These are phyloP conservation scores for Itoplectis maculator DNA, from an alignment of 2,888 invertebrate species.

Conservation along the genomic window DNA sequence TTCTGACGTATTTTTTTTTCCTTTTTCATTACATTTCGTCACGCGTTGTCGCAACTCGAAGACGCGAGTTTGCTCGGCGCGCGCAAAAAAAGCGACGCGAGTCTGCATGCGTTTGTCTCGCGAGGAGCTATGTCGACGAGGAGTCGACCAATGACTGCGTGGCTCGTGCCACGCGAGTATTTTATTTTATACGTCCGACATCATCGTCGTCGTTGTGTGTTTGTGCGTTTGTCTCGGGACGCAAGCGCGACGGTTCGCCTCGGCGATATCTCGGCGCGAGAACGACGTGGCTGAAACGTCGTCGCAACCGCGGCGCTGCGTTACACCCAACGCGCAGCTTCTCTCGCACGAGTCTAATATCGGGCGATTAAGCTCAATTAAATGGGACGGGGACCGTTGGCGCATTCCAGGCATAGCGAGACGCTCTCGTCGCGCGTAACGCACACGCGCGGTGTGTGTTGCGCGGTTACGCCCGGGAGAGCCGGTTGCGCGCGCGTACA, in stretches of 20 bases:
- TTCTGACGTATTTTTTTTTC: too few species aligned
- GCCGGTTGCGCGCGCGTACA: neutral
- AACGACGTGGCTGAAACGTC: slow-evolving; percentile 43
- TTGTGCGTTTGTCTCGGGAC: neutral
- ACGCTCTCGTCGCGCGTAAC: slow-evolving; percentile 46
- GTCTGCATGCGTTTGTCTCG: slow-evolving; percentile 16
- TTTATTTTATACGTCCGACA: too few species aligned
- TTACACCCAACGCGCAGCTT: slow-evolving; percentile 75
- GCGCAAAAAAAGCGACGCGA: slow-evolving; percentile 32
- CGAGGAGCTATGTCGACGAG: neutral
- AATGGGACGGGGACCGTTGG: slow-evolving; percentile 76
- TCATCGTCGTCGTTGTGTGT: neutral
- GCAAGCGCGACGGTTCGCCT: slow-evolving; percentile 39
- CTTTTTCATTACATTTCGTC: slow-evolving; percentile 9
- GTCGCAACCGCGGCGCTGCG: slow-evolving; percentile 42
- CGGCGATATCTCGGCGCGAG: slow-evolving; percentile 33
- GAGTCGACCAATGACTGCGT: neutral
- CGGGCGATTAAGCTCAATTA: slow-evolving; percentile 83
- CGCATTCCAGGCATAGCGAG: slow-evolving; percentile 80
- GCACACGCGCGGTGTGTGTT: neutral
- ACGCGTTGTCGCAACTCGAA: slow-evolving; percentile 20
- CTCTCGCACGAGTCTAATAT: slow-evolving; percentile 80
- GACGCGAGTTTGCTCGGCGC: slow-evolving; percentile 11
- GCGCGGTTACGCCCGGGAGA: neutral
- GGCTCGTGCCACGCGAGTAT: slow-evolving; percentile 28